Evolutionary conservation across 1,140 invertebrate genomes (phyloP).

Genomic region (Gryllus bimaculatus): DNA sequence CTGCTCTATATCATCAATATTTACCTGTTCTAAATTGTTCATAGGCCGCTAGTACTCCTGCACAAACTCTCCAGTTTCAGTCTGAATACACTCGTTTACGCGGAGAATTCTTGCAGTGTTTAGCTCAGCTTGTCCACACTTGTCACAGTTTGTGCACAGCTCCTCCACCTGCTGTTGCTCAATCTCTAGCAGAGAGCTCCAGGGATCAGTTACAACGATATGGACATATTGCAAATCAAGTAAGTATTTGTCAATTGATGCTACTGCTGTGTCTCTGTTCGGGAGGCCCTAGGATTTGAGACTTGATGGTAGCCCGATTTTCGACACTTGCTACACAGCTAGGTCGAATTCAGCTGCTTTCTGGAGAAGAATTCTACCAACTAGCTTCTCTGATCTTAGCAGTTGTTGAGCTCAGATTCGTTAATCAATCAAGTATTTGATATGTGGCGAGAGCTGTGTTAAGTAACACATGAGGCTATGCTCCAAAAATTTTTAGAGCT

Average conservation of each 20-base stretch:
- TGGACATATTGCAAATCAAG: slow-evolving; percentile 71
- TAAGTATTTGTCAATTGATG: slow-evolving; percentile 25
- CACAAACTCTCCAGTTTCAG: slow-evolving; percentile 61
- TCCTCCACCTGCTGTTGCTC: slow-evolving; percentile 84
- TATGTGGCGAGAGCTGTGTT: no score
- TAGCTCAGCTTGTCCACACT: slow-evolving; percentile 63
- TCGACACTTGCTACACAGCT: no score
- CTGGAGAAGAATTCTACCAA: no score
- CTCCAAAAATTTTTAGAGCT: no score
- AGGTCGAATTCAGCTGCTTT: no score
- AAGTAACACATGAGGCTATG: no score
- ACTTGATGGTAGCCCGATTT: no score
- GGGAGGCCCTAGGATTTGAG: no score
- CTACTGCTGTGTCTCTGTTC: no score
- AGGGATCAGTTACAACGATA: slow-evolving; percentile 74
- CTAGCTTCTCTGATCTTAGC: no score
- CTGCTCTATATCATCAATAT: background rate
- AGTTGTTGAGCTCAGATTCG: no score
- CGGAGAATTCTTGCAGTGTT: slow-evolving; percentile 64
- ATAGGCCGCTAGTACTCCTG: slow-evolving; percentile 56
- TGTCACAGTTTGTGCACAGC: slow-evolving; percentile 78
- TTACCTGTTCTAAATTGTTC: slow-evolving; percentile 17
- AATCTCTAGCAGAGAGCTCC: slow-evolving; percentile 63
- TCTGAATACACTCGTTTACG: slow-evolving; percentile 65
- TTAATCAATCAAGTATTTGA: no score